These are phyloP conservation scores for Hypsopygia costalis DNA, from an alignment of 2,888 invertebrate species.

Conservation along the genomic window DNA sequence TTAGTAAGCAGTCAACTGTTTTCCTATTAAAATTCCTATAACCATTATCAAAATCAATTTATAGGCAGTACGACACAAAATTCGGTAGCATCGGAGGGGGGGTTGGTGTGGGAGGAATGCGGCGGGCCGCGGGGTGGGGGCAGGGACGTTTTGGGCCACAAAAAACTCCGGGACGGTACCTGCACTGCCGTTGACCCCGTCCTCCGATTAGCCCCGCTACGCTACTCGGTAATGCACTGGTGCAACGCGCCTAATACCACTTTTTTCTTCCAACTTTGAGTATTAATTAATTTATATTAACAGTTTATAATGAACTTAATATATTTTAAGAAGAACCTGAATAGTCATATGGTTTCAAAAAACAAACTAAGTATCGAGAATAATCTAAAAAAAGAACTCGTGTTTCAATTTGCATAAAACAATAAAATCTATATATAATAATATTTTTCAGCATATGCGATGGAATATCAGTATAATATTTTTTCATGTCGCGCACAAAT, in stretches of 20 bases:
- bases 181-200: conserved; percentile 72
- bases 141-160: conserved; percentile 30
- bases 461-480: too few species aligned
- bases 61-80: conserved; percentile 49
- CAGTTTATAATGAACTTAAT: too few species aligned
- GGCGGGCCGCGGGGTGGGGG: conserved; percentile 33
- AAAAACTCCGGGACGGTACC: conserved; percentile 68
- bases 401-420: too few species aligned
- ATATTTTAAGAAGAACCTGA: too few species aligned
- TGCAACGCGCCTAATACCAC: conserved; percentile 41
- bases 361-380: too few species aligned
- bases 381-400: too few species aligned
- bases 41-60: conserved; percentile 11
- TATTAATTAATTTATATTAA: neutral
- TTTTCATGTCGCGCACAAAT: too few species aligned
- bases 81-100: conserved; percentile 52
- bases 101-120: conserved; percentile 32
- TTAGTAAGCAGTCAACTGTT: too few species aligned
- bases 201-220: conserved; percentile 55
- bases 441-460: too few species aligned
- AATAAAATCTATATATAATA: too few species aligned
- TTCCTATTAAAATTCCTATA: too few species aligned
- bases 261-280: conserved; percentile 18
- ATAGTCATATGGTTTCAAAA: too few species aligned
- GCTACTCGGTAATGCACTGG: conserved; percentile 34